Evolutionary conservation across 2,113 vertebrate genomes (phyloP).

Genomic region (Nycticorax nycticorax): DNA sequence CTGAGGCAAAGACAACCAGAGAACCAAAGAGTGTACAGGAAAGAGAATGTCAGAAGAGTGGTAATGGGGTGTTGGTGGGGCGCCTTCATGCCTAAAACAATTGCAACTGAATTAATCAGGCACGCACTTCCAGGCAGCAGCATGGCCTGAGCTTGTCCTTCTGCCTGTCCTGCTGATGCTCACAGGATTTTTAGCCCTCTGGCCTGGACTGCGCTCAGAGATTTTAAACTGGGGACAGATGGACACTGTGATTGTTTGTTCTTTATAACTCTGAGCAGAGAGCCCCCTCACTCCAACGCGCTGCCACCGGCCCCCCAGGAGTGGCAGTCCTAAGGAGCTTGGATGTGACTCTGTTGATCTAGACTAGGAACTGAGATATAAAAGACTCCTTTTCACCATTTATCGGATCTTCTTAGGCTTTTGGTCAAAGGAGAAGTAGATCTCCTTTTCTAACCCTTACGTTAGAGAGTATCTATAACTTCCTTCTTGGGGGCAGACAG

Average conservation of each 20-base stretch:
- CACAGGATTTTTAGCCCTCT: background rate
- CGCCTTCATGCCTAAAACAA: background rate
- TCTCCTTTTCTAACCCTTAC: background rate
- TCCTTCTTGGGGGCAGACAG: background rate
- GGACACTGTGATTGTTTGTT: background rate
- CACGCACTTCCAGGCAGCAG: background rate
- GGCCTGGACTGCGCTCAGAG: background rate
- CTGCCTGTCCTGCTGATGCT: background rate
- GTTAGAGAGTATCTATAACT: background rate
- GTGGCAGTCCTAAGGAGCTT: background rate
- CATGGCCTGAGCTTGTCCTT: background rate
- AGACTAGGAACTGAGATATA: background rate
- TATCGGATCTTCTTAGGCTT: background rate
- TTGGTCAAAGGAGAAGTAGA: background rate
- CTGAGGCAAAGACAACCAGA: background rate
- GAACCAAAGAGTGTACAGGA: background rate
- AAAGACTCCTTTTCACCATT: background rate
- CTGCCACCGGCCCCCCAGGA: background rate
- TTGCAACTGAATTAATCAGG: background rate
- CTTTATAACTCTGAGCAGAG: background rate
- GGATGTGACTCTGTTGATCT: background rate
- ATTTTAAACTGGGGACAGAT: background rate
- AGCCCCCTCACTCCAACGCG: rapidly evolving
- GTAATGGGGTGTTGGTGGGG: background rate
- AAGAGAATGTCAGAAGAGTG: background rate